Evolutionary conservation across 2,888 invertebrate species (phyloP).

Genomic region (Caenorhabditis uteleia): DNA sequence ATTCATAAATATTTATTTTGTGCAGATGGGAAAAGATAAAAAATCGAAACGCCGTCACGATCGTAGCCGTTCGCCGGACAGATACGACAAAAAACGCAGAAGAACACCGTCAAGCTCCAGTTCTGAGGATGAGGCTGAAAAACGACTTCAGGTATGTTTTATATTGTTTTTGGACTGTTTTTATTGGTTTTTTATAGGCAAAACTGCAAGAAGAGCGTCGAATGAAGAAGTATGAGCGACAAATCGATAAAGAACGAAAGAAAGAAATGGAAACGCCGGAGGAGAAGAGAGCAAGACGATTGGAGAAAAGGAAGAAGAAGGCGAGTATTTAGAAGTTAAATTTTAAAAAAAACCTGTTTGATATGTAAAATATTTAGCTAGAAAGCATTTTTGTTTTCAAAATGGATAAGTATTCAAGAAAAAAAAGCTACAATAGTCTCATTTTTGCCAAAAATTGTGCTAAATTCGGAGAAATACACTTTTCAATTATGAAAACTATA

Average conservation of each 20-base stretch:
- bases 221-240: slow-evolving; percentile 46
- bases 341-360: too few species aligned
- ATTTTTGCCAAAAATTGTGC: too few species aligned
- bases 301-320: slow-evolving; percentile 79
- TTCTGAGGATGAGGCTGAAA: slow-evolving; percentile 13
- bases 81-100: slow-evolving; percentile 15
- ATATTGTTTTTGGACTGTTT: slow-evolving; percentile 1
- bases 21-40: slow-evolving; percentile 34
- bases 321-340: slow-evolving; percentile 20
- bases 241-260: slow-evolving; percentile 71
- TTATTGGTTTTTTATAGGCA: slow-evolving; percentile 13
- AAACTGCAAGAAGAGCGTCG: slow-evolving; percentile 13
- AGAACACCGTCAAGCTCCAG: slow-evolving; percentile 8
- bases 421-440: too few species aligned
- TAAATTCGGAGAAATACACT: too few species aligned
- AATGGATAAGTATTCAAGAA: too few species aligned
- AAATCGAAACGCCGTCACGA: slow-evolving; percentile 12
- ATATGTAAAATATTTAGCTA: too few species aligned
- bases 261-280: slow-evolving; percentile 94
- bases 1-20: too few species aligned
- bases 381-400: too few species aligned
- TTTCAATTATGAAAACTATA: too few species aligned
- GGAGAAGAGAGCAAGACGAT: slow-evolving; percentile 84
- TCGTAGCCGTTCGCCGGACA: slow-evolving; percentile 6
- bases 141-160: slow-evolving; percentile 10